Conservation (phyloP, 1,140 invertebrate species). For the Ceratina japonica region DNA sequence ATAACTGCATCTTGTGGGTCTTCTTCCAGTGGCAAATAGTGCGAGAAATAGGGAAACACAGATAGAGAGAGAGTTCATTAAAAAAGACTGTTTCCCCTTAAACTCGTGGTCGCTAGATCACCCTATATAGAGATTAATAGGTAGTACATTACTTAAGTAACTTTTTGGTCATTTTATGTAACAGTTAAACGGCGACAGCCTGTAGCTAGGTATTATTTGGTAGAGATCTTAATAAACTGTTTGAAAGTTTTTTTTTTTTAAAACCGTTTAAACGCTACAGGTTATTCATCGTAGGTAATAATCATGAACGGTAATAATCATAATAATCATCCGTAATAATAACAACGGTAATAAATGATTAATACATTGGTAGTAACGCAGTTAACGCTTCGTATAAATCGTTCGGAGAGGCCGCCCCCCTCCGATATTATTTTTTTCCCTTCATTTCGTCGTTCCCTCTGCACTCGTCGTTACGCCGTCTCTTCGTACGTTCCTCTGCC, state of each 20-base stretch:
- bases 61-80: slow-evolving; percentile 43
- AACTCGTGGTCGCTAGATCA: slow-evolving; percentile 64
- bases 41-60: slow-evolving; percentile 23
- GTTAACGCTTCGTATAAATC: slow-evolving; percentile 59
- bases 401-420: slow-evolving; percentile 1
- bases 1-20: slow-evolving; percentile 38
- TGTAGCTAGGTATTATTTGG: slow-evolving; percentile 58
- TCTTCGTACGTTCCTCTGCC: not conserved
- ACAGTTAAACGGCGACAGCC: slow-evolving; percentile 67
- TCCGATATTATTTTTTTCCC: not conserved
- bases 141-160: slow-evolving; percentile 63
- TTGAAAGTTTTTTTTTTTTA: slow-evolving; percentile 59
- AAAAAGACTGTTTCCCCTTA: slow-evolving; percentile 54
- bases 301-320: slow-evolving; percentile 41
- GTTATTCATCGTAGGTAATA: slow-evolving; percentile 51
- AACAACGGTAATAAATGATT: slow-evolving; percentile 64
- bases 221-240: slow-evolving; percentile 62
- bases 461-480: not conserved
- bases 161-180: slow-evolving; percentile 70
- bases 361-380: slow-evolving; percentile 53
- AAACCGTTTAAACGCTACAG: slow-evolving; percentile 67
- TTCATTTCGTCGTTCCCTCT: slow-evolving; percentile 15
- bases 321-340: slow-evolving; percentile 54
- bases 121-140: slow-evolving; percentile 68
- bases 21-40: slow-evolving; percentile 38